Evolutionary conservation across 2,797 vertebrate species (phyloP), one percentile per base, ranked within the genome.

Genomic region (Sebastes wilsoni): DNA sequence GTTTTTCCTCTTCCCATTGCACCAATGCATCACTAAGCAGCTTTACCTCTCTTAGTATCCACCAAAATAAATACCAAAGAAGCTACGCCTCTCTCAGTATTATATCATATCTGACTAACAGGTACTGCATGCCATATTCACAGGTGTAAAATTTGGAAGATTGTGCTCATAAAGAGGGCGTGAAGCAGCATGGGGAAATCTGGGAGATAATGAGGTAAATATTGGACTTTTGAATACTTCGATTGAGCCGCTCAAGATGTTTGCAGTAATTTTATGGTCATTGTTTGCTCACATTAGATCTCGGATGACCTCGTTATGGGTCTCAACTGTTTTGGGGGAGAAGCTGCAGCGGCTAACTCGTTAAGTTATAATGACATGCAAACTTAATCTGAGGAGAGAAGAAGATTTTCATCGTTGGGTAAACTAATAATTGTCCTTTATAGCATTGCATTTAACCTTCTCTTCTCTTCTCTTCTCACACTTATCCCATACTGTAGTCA

Each of bases 131-230:
- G 30, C 66, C 32, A 66, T 8, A 49, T 68, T 54, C 32, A 52
- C 10, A 11, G 36, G 12, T 66, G 73, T 4, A 52, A 61, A 52
- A 59, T 49, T 6, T 62, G 36, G 46, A 77, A 54, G 23, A 12
- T 20, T n/a, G 32, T 6, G 5, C 46, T 23, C 16, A 42, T 8
- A 55, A 30, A 65, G 32, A 49, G 23, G 67, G 27, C 38, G 66
- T 20, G 11, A 49, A 61, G 66, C 74, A 72, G 42, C 27, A 38
- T 32, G 54, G 66, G 54, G 10, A 75, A 82, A 70, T 59, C 62
- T 66, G 1, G 23, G 8, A 54, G 77, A 89, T 92, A 91, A 93
- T 92, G 76, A 90, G 81, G 81, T 88, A 91, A 94, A 93, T 93
- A 93, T 93, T 93, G 75, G 80, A 88, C 80, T 86, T 86, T 75